phyloP scores from a whole-genome alignment of 2,113 vertebrate genomes.

The Oncorhynchus kisutch region DNA sequence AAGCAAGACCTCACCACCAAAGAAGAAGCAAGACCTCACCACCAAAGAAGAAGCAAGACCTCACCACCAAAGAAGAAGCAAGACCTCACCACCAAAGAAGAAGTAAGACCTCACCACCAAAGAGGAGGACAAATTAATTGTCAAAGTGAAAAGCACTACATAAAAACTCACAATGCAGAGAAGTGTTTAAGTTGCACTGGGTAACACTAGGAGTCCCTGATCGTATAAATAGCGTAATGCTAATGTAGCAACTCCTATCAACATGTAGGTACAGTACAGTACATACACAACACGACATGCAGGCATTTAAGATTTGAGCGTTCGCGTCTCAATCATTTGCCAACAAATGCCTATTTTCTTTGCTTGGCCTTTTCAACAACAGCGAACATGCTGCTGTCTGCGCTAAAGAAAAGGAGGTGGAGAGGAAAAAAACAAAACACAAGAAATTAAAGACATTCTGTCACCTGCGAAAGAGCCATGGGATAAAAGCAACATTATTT shows the following conservation, averaged over 20 bases:
- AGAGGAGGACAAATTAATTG: too few relatives aligned
- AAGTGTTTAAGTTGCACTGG: too few relatives aligned
- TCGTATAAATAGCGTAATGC: background rate
- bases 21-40: too few relatives aligned
- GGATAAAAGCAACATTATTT: conserved; percentile 55
- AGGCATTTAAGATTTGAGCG: background rate
- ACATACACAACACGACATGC: background rate
- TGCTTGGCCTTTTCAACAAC: conserved; percentile 8
- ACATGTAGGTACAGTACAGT: background rate
- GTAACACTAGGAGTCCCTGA: background rate
- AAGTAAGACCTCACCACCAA: too few relatives aligned
- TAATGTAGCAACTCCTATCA: background rate
- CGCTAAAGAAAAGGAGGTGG: background rate
- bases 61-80: too few relatives aligned
- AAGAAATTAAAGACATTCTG: conserved; percentile 32
- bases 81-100: too few relatives aligned
- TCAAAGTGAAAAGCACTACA: too few relatives aligned
- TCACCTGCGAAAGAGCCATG: conserved; percentile 28
- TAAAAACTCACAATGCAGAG: too few relatives aligned
- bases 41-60: too few relatives aligned
- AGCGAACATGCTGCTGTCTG: background rate
- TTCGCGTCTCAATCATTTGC: background rate
- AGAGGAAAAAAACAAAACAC: conserved; percentile 16
- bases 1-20: too few relatives aligned
- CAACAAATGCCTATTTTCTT: conserved; percentile 3